Evolutionary conservation across 2,888 invertebrate species (phyloP), one percentile per base, ranked within the genome.

Genomic region (Sisyra terminalis): DNA sequence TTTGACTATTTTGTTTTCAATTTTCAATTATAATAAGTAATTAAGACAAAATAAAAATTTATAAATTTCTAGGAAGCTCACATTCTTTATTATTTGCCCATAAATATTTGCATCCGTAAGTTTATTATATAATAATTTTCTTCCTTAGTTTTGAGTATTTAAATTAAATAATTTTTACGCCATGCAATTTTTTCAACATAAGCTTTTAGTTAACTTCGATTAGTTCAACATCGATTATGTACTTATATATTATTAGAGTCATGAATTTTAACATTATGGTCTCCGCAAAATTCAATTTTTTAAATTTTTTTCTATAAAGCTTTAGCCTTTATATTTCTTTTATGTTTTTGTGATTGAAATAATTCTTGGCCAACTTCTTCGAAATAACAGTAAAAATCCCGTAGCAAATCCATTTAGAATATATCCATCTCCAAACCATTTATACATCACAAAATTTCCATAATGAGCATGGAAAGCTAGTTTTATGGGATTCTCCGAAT

Each of bases 371-470:
- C 96, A 35, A 96, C 90, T 66, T 97, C 96, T 57, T 88, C 0
- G 97, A 97, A 57, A 98, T 90, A 0, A 90, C 85, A 46, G 97
- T 87, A 46, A 97, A 78, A 78, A 92, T 0, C 97, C 97, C 42
- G 81, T 79, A 46, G 87, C 84, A 59, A 98, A 98, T 1, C 94
- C 96, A 29, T 97, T 75, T 44, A 97, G 66, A 48, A 98, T 92
- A 56, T 94, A 94, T 1, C 90, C 90, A 59, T 90, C 89, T 0
- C 93, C 93, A 57, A 87, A 93, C 97, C 97, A 98, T 60, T 72
- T 71, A 54, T 87, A 84, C 3, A 87, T 78, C 5, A 89, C 71
- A 48, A 99, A 82, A 11, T 78, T 75, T 0, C 98, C 97, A 59
- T 98, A 98, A 50, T 87, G 78, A 53, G 84, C 83, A 61, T 98